Conservation (phyloP, 2,888 invertebrate genomes). For the Entomobrya proxima region DNA sequence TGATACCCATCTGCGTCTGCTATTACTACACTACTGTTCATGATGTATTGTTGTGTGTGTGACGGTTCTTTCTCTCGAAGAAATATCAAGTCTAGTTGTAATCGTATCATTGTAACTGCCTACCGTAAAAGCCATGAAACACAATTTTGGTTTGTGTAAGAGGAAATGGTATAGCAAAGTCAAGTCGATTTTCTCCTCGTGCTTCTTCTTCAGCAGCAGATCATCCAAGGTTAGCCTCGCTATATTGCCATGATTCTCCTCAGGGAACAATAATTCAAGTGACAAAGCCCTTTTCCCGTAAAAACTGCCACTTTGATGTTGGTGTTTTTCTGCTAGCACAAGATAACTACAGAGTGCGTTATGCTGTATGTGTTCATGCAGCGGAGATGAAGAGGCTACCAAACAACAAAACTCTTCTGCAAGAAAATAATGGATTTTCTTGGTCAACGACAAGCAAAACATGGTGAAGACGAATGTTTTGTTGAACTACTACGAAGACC, state of each 20-base stretch:
- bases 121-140: neutral
- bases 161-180: neutral
- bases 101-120: neutral
- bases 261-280: slow-evolving; percentile 71
- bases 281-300: slow-evolving; percentile 55
- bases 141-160: slow-evolving; percentile 22
- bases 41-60: neutral
- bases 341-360: neutral
- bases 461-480: neutral
- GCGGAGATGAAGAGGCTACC: neutral
- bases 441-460: slow-evolving; percentile 13
- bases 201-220: neutral
- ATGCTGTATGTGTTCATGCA: neutral
- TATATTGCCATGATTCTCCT: slow-evolving; percentile 65
- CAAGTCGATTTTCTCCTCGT: slow-evolving; percentile 34
- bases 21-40: too few relatives aligned
- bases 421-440: slow-evolving; percentile 37
- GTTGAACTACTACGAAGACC: neutral
- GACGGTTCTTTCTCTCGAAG: neutral
- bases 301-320: slow-evolving; percentile 27
- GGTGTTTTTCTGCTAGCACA: too few relatives aligned
- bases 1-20: neutral
- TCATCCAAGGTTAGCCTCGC: slow-evolving; percentile 45
- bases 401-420: neutral
- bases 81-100: neutral